Percentiles rank a stretch among this genome's conserved stretches.
These are phyloP conservation scores for Ectemnius continuus DNA, from an alignment of 2,888 invertebrate species.

Conservation along the genomic window DNA sequence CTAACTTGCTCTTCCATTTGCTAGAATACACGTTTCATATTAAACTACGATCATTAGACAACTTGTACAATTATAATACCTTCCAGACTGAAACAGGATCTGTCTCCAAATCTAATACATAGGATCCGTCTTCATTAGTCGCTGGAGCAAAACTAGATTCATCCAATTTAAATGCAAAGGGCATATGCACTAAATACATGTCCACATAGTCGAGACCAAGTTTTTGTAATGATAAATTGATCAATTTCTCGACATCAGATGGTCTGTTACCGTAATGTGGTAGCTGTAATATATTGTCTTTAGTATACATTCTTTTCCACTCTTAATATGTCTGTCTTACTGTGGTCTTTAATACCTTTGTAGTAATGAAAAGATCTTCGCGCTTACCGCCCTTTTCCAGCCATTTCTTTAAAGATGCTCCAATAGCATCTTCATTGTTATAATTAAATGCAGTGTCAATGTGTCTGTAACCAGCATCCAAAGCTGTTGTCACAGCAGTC, in stretches of 20 bases:
- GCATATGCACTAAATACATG: slow-evolving; percentile 88
- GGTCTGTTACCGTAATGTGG: slow-evolving; percentile 85
- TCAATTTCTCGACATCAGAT: slow-evolving; percentile 83
- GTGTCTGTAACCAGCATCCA: slow-evolving; percentile 86
- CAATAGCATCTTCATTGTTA: slow-evolving; percentile 88
- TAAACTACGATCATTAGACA: slow-evolving; percentile 16
- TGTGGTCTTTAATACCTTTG: slow-evolving; percentile 82
- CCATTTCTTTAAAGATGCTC: slow-evolving; percentile 84
- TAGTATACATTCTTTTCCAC: not conserved
- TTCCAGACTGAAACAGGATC: slow-evolving; percentile 86
- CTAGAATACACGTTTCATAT: slow-evolving; percentile 74
- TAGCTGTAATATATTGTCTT: slow-evolving; percentile 78
- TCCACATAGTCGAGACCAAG: slow-evolving; percentile 86
- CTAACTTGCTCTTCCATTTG: slow-evolving; percentile 86
- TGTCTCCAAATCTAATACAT: slow-evolving; percentile 81
- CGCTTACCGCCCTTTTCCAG: slow-evolving; percentile 83
- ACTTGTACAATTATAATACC: slow-evolving; percentile 74
- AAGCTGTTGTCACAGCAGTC: slow-evolving; percentile 82
- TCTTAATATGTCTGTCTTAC: not conserved
- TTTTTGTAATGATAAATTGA: slow-evolving; percentile 82
- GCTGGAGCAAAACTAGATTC: slow-evolving; percentile 80
- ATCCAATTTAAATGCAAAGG: slow-evolving; percentile 83
- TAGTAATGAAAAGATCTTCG: slow-evolving; percentile 87
- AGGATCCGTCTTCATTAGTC: slow-evolving; percentile 81
- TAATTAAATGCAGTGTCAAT: slow-evolving; percentile 90